A percentile compares a stretch with the other conserved stretches of the same genome.
Conservation (phyloP, 2,113 vertebrate species). For the Urocitellus parryii region DNA sequence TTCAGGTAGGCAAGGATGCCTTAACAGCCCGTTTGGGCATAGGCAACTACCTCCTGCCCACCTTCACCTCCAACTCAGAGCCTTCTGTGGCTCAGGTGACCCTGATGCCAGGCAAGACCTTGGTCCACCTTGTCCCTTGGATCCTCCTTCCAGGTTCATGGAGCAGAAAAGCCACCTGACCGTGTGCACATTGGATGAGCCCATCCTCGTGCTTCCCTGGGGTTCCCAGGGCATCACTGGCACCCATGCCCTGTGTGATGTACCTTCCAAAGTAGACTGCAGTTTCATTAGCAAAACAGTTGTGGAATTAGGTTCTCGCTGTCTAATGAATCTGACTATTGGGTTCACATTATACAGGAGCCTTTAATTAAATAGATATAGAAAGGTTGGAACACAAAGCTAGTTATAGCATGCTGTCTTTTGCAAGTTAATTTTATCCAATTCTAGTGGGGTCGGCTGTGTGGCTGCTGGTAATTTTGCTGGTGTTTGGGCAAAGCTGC, state of each 20-base stretch:
- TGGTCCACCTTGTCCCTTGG: background rate
- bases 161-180: background rate
- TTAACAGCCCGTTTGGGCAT: background rate
- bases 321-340: slow-evolving; percentile 84
- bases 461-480: slow-evolving; percentile 39
- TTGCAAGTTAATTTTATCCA: slow-evolving; percentile 65
- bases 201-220: background rate
- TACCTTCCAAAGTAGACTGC: background rate
- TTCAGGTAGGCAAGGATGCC: slow-evolving; percentile 90
- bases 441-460: slow-evolving; percentile 53
- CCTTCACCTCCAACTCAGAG: background rate
- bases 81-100: background rate
- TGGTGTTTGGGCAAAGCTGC: slow-evolving; percentile 57
- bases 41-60: background rate
- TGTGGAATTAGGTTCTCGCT: slow-evolving; percentile 74
- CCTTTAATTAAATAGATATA: slow-evolving; percentile 85
- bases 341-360: slow-evolving; percentile 80
- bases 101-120: background rate
- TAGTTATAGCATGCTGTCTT: slow-evolving; percentile 67
- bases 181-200: fast-evolving
- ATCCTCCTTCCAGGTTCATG: background rate
- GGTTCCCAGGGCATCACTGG: background rate
- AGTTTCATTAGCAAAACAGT: slow-evolving; percentile 78
- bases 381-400: slow-evolving; percentile 73
- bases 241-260: background rate